phyloP scores from a whole-genome alignment of 2,113 vertebrate species.

The Protomyctophum bolini region DNA sequence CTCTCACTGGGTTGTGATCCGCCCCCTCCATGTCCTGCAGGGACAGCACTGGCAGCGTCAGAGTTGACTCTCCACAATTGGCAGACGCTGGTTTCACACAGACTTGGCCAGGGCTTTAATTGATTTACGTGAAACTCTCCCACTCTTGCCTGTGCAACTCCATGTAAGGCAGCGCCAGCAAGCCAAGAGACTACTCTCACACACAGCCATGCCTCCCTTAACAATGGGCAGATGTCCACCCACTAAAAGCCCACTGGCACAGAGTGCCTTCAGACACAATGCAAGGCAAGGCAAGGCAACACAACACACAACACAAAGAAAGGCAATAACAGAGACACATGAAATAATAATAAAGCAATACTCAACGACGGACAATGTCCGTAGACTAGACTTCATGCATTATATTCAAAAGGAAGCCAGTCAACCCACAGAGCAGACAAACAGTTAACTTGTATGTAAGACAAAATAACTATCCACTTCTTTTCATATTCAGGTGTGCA shows the following conservation, averaged over 20 bases:
- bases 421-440: background rate
- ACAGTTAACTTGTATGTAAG: background rate
- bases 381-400: background rate
- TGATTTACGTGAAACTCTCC: constrained; percentile 63
- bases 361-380: too few relatives aligned
- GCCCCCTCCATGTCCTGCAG: constrained; percentile 20
- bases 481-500: background rate
- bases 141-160: constrained; percentile 46
- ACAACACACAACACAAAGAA: background rate
- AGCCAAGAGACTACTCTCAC: constrained; percentile 11
- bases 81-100: constrained; percentile 46
- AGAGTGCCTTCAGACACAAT: constrained; percentile 2
- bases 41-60: constrained; percentile 40
- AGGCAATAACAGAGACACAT: background rate
- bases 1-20: constrained; percentile 38
- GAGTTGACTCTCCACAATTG: constrained; percentile 34
- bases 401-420: background rate
- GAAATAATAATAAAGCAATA: too few relatives aligned
- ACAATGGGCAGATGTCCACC: constrained; percentile 45
- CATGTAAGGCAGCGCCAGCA: constrained; percentile 70
- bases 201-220: constrained; percentile 52
- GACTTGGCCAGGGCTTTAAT: constrained; percentile 46
- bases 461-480: background rate
- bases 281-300: background rate
- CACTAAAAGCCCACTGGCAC: background rate